Evolutionary conservation across 2,113 vertebrate genomes (phyloP).

Genomic region (Hemichromis elongatus): DNA sequence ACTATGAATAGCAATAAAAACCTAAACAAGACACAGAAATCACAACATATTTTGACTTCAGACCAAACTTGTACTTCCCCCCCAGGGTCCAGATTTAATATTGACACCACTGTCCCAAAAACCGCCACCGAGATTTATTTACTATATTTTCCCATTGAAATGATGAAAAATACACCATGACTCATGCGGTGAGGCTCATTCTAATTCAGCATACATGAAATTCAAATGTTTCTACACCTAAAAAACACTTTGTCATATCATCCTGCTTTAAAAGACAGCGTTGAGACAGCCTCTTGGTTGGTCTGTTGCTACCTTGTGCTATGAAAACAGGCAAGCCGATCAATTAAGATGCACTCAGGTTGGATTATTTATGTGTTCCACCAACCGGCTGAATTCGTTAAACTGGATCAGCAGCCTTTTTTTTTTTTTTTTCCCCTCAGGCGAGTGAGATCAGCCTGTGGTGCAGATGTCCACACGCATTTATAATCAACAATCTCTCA

Average conservation of each 20-base stretch:
- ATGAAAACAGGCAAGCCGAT: not conserved
- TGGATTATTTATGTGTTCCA: not conserved
- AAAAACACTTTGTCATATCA: not conserved
- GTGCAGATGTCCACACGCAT: not conserved
- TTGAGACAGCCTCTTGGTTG: not conserved
- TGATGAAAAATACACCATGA: not conserved
- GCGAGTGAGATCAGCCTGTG: not conserved
- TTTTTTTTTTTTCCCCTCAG: not conserved
- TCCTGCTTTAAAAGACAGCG: not conserved
- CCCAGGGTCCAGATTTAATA: not conserved
- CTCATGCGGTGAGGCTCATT: not conserved
- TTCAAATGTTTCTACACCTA: not conserved
- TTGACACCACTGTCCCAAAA: not conserved
- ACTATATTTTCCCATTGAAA: not conserved
- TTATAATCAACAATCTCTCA: not conserved
- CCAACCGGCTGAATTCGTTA: not conserved
- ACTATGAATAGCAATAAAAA: constrained; percentile 47
- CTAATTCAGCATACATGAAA: not conserved
- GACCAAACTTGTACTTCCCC: not conserved
- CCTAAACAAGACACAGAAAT: constrained; percentile 27
- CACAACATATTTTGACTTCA: constrained; percentile 2
- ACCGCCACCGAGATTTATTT: not conserved
- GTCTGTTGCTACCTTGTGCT: not conserved
- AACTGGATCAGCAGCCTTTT: not conserved
- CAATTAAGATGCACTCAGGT: not conserved